These are phyloP conservation scores for Micronisus gabar DNA, from an alignment of 2,113 vertebrate species.

Conservation along the genomic window DNA sequence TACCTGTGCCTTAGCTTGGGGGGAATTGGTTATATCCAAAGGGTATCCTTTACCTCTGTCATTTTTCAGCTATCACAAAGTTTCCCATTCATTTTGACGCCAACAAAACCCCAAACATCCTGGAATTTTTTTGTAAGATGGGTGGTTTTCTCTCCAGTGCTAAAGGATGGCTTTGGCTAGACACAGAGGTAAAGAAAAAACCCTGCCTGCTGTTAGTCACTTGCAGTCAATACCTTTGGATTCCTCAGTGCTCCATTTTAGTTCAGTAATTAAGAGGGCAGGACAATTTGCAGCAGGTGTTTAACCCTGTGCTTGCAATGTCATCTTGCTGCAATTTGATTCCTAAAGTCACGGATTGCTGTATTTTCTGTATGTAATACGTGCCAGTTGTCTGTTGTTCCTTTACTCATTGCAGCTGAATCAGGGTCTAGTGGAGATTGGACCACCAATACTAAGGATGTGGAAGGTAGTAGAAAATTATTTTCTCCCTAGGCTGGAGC, in stretches of 20 bases:
- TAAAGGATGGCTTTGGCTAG: not conserved
- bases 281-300: not conserved
- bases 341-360: accelerated
- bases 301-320: not conserved
- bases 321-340: not conserved
- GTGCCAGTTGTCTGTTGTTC: not conserved
- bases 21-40: not conserved
- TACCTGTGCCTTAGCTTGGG: not conserved
- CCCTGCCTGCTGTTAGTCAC: not conserved
- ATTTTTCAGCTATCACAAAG: not conserved
- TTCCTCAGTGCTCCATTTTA: not conserved
- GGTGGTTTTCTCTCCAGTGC: not conserved
- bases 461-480: not conserved
- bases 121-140: not conserved
- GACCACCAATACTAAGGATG: not conserved
- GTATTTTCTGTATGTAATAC: not conserved
- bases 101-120: not conserved
- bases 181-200: not conserved
- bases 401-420: not conserved
- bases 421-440: not conserved
- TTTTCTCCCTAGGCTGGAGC: not conserved
- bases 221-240: not conserved
- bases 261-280: not conserved
- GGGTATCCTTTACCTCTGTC: not conserved
- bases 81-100: not conserved